Evolutionary conservation across 2,888 invertebrate species (phyloP).

Genomic region (Atherix ibis): DNA sequence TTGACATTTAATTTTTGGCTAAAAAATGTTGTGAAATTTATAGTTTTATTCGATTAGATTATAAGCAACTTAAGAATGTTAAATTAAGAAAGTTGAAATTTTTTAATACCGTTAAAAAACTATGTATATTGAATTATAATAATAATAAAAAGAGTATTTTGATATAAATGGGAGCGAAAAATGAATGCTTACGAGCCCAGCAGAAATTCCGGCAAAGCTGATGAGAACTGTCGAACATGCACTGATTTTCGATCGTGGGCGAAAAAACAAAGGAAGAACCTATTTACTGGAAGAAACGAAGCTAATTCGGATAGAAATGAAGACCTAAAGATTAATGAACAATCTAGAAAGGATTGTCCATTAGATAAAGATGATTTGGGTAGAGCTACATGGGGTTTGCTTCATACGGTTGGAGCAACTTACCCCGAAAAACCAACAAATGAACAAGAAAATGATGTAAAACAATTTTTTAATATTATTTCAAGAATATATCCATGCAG

Average conservation of each 20-base stretch:
- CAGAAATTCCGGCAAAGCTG: conserved; percentile 36
- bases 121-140: too few relatives aligned
- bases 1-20: too few relatives aligned
- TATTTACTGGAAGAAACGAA: conserved; percentile 6
- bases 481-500: conserved; percentile 87
- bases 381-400: conserved; percentile 74
- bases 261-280: conserved; percentile 40
- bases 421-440: conserved; percentile 71
- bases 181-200: conserved; percentile 7
- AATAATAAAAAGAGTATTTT: too few relatives aligned
- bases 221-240: conserved; percentile 45
- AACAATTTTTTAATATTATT: conserved; percentile 63
- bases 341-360: conserved; percentile 48
- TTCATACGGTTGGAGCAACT: conserved; percentile 93
- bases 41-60: too few relatives aligned
- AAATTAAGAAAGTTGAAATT: too few relatives aligned
- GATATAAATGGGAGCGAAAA: too few relatives aligned
- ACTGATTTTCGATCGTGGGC: conserved; percentile 59
- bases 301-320: too few relatives aligned
- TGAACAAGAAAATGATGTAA: conserved; percentile 58
- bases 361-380: conserved; percentile 63
- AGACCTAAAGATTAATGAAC: background rate
- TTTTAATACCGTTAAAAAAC: too few relatives aligned
- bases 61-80: too few relatives aligned
- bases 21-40: too few relatives aligned